Conservation (phyloP, 2,797 vertebrate species). For the Thamnophis elegans region DNA sequence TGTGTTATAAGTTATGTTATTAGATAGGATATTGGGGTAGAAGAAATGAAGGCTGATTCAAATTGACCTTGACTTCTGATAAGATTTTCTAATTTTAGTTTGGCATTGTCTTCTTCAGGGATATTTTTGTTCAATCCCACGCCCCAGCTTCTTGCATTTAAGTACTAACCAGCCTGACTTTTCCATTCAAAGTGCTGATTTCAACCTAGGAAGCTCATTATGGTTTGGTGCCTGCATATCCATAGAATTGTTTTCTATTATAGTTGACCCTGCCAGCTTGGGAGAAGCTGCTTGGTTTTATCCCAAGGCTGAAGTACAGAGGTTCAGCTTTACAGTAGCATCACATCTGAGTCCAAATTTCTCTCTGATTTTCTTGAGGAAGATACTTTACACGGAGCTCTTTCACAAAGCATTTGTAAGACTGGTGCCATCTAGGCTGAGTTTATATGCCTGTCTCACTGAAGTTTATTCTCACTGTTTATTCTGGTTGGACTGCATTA, state of each 20-base stretch:
- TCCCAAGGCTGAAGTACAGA: background rate
- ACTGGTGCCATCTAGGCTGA: background rate
- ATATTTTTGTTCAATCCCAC: background rate
- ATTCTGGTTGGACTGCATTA: background rate
- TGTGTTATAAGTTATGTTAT: background rate
- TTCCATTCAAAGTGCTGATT: background rate
- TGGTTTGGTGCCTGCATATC: background rate
- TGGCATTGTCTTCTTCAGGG: background rate
- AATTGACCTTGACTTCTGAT: background rate
- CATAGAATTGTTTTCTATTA: background rate
- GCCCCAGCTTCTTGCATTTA: background rate
- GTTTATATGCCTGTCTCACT: background rate
- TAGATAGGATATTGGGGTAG: background rate
- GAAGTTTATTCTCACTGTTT: background rate
- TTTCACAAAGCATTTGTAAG: background rate
- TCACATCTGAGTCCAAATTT: background rate
- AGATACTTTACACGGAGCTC: background rate
- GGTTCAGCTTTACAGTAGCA: background rate
- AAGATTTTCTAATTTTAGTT: background rate
- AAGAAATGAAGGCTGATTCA: background rate
- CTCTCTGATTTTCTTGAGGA: background rate
- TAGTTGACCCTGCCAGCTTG: background rate
- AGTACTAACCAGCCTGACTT: background rate
- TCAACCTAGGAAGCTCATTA: background rate
- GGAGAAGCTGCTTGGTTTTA: background rate